Base-by-base conservation (phyloP, 2,888 invertebrate species). In the Lissonota sp. region DNA sequence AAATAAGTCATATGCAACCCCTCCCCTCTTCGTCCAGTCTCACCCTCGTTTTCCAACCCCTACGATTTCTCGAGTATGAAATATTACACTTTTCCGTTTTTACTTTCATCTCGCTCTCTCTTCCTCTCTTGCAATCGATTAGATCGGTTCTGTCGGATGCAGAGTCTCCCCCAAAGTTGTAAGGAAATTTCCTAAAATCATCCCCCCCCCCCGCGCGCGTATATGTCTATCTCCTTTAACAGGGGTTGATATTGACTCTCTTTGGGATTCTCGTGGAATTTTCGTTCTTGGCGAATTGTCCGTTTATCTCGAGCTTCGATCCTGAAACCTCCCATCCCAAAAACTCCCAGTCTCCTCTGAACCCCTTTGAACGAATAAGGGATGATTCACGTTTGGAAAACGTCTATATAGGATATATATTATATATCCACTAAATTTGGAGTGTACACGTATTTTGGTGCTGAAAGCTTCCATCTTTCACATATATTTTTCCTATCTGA, bases 341-440 rank as follows among this genome's bases (percentile, higher is more conserved):
- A 26, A 2, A 3, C 26, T 26, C 3, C 69, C 8, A 12, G 64
- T 39, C 55, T 42, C 70, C 58, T 4, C 62, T 39, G 6, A 8
- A 10, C 3, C 62, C 55, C 14, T 7, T 44, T 39, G 8, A 70
- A 69, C 44, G 78, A 67, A 70, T 75, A 49, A 57, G 76, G 74
- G 82, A 83, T 83, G 84, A 83, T 83, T 84, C 84, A 84, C 83
- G 73, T 79, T 73, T 63, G 79, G 63, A 70, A 79, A 64, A 74
- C 49, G 12, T 57, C 67, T 80, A 26, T 76, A 51, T 60, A 57
- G 44, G 26, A 26, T 26, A 26, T 26, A 26, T 26, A 26, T 3
- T 26, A 26, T 26, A 3, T 26, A 26, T 26, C n/a, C n/a, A n/a
- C n/a, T n/a, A n/a, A n/a, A n/a, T n/a, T n/a, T n/a, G n/a, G n/a